Evolutionary conservation across 1,140 invertebrate genomes (phyloP).

Genomic region (Heliothis virescens): DNA sequence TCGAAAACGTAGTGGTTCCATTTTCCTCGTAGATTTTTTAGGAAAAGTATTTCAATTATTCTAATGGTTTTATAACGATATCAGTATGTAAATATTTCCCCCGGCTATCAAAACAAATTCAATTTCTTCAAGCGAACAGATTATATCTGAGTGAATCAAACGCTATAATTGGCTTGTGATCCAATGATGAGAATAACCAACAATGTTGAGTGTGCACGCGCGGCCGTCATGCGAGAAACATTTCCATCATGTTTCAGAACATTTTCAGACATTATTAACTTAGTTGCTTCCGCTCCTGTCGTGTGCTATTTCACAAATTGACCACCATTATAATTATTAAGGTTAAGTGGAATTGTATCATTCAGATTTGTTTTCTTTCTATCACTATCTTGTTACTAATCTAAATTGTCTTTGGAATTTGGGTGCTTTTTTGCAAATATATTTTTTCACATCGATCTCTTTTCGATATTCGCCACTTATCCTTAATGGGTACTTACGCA

Average conservation of each 20-base stretch:
- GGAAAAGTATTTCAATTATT: no score
- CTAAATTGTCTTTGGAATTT: background rate
- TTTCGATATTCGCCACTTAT: conserved; percentile 45
- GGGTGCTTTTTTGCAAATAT: no score
- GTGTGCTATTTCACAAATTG: conserved; percentile 54
- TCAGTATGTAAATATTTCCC: no score
- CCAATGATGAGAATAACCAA: conserved; percentile 45
- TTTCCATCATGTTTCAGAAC: conserved; percentile 60
- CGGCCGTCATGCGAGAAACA: conserved; percentile 61
- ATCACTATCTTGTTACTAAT: background rate
- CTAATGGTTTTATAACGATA: no score
- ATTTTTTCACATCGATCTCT: background rate
- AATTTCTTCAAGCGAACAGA: conserved; percentile 1
- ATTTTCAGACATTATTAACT: conserved; percentile 52
- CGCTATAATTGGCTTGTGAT: conserved; percentile 40
- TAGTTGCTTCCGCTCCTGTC: conserved; percentile 56
- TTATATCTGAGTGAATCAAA: conserved; percentile 28
- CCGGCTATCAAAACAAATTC: background rate
- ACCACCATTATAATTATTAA: conserved; percentile 44
- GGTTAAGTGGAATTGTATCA: conserved; percentile 47
- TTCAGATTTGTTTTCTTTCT: conserved; percentile 1
- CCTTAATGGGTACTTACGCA: conserved; percentile 42
- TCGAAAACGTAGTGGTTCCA: no score
- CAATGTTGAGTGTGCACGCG: conserved; percentile 49
- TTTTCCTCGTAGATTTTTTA: no score